phyloP scores from a whole-genome alignment of 1,140 invertebrate species.

The Leptinotarsa lineolata region DNA sequence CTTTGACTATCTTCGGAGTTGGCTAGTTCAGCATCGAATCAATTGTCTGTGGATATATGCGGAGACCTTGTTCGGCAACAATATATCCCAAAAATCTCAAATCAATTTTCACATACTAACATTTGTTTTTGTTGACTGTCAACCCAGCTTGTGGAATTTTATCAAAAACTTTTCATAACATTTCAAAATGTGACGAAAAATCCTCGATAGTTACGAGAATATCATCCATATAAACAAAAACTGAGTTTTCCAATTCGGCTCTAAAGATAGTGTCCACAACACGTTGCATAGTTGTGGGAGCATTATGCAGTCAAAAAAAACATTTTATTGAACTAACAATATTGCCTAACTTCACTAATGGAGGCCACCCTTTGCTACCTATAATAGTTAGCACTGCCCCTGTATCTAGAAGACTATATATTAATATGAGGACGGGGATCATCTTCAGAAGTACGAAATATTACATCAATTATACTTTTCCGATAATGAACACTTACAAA shows the following conservation, averaged over 20 bases:
- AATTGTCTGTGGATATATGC: background rate
- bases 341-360: no score
- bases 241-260: constrained; percentile 1
- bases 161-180: constrained; percentile 1
- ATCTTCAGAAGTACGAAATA: no score
- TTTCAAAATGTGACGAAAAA: constrained; percentile 1
- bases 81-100: constrained; percentile 12
- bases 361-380: no score
- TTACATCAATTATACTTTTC: no score
- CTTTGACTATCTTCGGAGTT: constrained; percentile 37
- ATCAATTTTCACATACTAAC: background rate
- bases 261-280: background rate
- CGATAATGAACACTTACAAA: background rate
- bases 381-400: no score
- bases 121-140: constrained; percentile 6
- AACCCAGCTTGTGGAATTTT: constrained; percentile 7
- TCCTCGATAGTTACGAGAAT: background rate
- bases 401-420: no score
- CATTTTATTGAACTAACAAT: no score
- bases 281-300: constrained; percentile 48
- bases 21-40: constrained; percentile 50
- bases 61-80: background rate
- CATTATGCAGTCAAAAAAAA: no score
- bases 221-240: constrained; percentile 16
- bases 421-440: no score